Base-by-base conservation (phyloP, 2,113 vertebrate genomes). In the Gila orcuttii region DNA sequence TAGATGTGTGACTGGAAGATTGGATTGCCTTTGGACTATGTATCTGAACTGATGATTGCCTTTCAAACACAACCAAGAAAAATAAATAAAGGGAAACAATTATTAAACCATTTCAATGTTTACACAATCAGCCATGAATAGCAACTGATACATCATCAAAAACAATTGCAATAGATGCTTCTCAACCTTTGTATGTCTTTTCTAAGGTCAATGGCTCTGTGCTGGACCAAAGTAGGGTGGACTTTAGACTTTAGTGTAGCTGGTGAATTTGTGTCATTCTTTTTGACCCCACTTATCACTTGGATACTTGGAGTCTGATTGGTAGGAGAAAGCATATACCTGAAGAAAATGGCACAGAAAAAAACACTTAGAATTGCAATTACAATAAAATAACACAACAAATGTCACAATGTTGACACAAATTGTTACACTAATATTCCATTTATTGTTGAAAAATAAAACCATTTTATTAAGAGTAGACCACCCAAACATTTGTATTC, bases 301-400 rank as follows among this genome's bases (percentile, higher is more conserved):
- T 55, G 52, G 39, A 59, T 33, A 19, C 47, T 84, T 42, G 50
- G 19, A 52, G 6, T 45, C 25, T 82, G 80, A 25, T 74, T 82
- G 33, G 23, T 76, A 33, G 85, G 75, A 7, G 86, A 87, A 50
- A 89, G 84, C 39, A 89, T 75, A 79, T 85, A 89, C 68, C 90
- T 90, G 86, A 79, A 57, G 69, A 74, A 19, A 36, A 55, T 31
- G 69, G 25, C 55, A 64, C 77, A 84, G 71, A 78, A 11, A 73
- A 13, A 55, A 60, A 68, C 74, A 45, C 6, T 73, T 23, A 36
- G 10, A 47, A 6, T n/a, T 45, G n/a, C 39, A 74, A 74, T 74
- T 13, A 19, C 17, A 52, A 52, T 52, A n/a, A 42, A 73, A 73
- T n/a, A 45, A 45, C 33, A 66, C 64, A 66, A 31, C 28, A 7